Percentiles rank a stretch among this genome's conserved stretches.
These are phyloP conservation scores for Setophaga kirtlandii DNA, from an alignment of 2,113 vertebrate genomes.

Conservation along the genomic window DNA sequence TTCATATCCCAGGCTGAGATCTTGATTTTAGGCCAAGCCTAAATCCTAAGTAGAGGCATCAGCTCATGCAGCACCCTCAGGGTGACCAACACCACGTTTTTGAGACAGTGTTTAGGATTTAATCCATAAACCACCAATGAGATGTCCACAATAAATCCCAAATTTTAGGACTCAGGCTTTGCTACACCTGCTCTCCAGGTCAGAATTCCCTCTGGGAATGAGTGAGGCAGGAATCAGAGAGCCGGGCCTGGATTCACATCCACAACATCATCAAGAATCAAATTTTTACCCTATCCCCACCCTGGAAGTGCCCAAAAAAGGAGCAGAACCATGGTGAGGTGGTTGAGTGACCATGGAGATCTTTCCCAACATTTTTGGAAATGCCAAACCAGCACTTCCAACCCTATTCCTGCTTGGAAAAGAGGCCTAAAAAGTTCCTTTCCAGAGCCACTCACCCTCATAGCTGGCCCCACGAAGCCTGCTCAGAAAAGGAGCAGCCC, in stretches of 20 bases:
- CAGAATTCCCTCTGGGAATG: neutral
- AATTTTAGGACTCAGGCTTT: neutral
- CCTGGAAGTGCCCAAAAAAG: neutral
- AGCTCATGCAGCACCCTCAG: neutral
- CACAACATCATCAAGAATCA: rapidly evolving
- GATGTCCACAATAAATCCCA: rapidly evolving
- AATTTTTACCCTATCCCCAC: rapidly evolving
- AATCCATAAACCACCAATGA: neutral
- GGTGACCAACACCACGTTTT: neutral
- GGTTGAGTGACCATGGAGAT: no score
- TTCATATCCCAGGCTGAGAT: neutral
- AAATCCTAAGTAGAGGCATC: neutral
- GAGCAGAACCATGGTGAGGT: neutral
- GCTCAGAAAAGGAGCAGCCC: no score
- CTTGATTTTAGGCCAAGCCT: neutral
- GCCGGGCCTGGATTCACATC: neutral
- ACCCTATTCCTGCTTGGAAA: rapidly evolving
- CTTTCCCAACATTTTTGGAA: rapidly evolving
- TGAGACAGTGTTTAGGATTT: neutral
- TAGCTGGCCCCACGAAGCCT: no score
- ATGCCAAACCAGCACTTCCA: neutral
- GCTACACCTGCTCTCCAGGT: neutral
- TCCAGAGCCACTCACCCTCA: no score
- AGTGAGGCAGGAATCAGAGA: neutral
- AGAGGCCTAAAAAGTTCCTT: rapidly evolving